Evolutionary conservation across 2,113 vertebrate species (phyloP).

Genomic region (Cyprinodon brontotheroides): DNA sequence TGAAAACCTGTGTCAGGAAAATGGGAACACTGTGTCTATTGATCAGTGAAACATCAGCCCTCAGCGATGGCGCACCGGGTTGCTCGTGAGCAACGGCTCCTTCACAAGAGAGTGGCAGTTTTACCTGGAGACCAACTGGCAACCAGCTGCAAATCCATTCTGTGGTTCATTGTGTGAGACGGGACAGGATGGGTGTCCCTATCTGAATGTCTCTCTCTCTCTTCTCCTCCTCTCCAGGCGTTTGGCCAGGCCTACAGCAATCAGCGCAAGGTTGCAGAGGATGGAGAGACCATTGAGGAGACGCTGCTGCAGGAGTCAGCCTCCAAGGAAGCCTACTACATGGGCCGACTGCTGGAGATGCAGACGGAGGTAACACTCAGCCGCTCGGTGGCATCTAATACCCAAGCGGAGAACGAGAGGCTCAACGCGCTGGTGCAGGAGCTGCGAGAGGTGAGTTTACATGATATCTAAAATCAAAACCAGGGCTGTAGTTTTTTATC

Average conservation of each 20-base stretch:
- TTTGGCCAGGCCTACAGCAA: conserved; percentile 96
- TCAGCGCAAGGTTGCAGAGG: conserved; percentile 96
- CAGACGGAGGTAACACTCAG: conserved; percentile 90
- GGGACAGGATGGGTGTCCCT: background rate
- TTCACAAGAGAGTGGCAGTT: conserved; percentile 16
- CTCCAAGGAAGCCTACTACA: conserved; percentile 94
- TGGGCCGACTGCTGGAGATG: conserved; percentile 90
- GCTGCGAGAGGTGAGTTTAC: conserved; percentile 87
- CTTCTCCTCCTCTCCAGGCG: conserved; percentile 78
- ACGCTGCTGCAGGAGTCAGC: conserved; percentile 94
- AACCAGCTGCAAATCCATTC: conserved; percentile 11
- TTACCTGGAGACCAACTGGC: background rate
- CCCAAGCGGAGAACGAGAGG: conserved; percentile 90
- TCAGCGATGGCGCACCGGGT: conserved; percentile 34
- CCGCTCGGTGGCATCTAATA: conserved; percentile 84
- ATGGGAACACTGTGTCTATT: conserved; percentile 78
- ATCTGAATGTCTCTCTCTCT: background rate
- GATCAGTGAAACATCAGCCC: conserved; percentile 79
- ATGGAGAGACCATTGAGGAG: conserved; percentile 95
- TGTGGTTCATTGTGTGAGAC: conserved; percentile 4
- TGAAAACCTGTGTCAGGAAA: conserved; percentile 82
- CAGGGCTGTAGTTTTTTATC: background rate
- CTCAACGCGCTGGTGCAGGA: conserved; percentile 86
- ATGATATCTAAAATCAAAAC: background rate
- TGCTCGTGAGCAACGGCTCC: conserved; percentile 32